Percentiles rank a stretch among this genome's conserved stretches.
Evolutionary conservation across 2,888 invertebrate genomes (phyloP).

Genomic region (Cremastobaeus sp.): DNA sequence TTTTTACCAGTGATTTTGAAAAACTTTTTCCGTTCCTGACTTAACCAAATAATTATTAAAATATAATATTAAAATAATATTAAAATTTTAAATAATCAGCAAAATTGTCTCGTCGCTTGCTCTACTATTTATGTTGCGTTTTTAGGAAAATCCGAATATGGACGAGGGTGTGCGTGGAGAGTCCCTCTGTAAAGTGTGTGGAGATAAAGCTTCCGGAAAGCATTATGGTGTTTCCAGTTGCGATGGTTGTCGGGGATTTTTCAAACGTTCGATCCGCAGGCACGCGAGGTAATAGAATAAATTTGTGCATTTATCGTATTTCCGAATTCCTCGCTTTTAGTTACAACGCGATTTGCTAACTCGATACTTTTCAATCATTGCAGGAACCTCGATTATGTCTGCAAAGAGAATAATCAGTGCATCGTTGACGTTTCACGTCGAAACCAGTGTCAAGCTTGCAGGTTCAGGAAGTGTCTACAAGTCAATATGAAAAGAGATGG

Average conservation of each 20-base stretch:
- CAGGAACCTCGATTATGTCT: constrained; percentile 93
- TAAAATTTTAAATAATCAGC: too few relatives aligned
- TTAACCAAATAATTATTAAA: too few relatives aligned
- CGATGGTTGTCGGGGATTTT: constrained; percentile 94
- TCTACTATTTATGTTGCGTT: background rate
- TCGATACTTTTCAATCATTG: too few relatives aligned
- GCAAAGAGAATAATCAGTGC: constrained; percentile 93
- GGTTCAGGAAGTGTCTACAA: constrained; percentile 92
- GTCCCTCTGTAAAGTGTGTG: constrained; percentile 89
- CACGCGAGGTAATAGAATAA: constrained; percentile 78
- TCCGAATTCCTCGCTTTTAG: too few relatives aligned
- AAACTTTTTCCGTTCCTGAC: too few relatives aligned
- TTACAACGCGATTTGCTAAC: too few relatives aligned
- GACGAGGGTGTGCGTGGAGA: constrained; percentile 78
- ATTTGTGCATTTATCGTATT: too few relatives aligned
- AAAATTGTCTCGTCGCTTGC: too few relatives aligned
- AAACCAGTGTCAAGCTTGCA: constrained; percentile 96
- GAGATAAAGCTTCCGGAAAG: constrained; percentile 91
- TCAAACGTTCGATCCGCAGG: constrained; percentile 92
- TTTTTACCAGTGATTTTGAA: too few relatives aligned
- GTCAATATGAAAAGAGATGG: constrained; percentile 94
- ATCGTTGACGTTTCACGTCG: constrained; percentile 93
- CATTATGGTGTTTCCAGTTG: constrained; percentile 95
- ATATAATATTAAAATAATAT: too few relatives aligned
- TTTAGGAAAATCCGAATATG: constrained; percentile 66